phyloP scores from a whole-genome alignment of 2,888 invertebrate genomes.

The Acronicta psi region DNA sequence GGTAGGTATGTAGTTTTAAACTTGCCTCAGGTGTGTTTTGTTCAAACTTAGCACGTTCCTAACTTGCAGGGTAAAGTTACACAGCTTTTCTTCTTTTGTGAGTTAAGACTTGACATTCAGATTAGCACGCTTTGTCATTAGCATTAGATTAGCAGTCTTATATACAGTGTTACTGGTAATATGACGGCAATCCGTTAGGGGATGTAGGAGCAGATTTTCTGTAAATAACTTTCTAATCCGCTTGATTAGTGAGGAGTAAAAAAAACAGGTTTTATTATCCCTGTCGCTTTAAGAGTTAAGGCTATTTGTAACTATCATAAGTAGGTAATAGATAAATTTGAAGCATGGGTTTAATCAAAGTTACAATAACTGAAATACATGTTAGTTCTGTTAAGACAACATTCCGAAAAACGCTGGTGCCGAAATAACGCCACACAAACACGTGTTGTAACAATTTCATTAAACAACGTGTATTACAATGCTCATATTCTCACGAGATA shows the following conservation, averaged over 20 bases:
- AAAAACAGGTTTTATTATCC: too few relatives aligned
- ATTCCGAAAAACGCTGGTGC: background rate
- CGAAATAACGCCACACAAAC: conserved; percentile 3
- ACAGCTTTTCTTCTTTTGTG: background rate
- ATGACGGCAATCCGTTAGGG: too few relatives aligned
- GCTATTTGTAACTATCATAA: too few relatives aligned
- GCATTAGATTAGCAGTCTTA: too few relatives aligned
- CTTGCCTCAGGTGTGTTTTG: conserved; percentile 1
- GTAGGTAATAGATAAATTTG: too few relatives aligned
- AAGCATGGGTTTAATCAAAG: too few relatives aligned
- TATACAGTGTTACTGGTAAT: too few relatives aligned
- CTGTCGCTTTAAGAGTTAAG: too few relatives aligned
- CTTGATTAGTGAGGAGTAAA: too few relatives aligned
- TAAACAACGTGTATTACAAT: conserved; percentile 30
- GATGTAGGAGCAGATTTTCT: too few relatives aligned
- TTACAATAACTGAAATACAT: too few relatives aligned
- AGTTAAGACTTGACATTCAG: background rate
- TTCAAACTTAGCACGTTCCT: conserved; percentile 18
- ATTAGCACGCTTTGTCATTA: background rate
- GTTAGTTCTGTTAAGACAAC: background rate
- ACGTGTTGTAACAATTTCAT: conserved; percentile 29
- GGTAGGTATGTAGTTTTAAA: conserved; percentile 9
- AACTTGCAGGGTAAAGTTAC: conserved; percentile 17
- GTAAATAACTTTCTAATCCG: too few relatives aligned
- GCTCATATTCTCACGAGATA: conserved; percentile 42